Percentiles rank a stretch among this genome's conserved stretches.
Evolutionary conservation across 35 echinoderm and acorn worm genomes (phyloP).

Genomic region (Anneissia japonica): DNA sequence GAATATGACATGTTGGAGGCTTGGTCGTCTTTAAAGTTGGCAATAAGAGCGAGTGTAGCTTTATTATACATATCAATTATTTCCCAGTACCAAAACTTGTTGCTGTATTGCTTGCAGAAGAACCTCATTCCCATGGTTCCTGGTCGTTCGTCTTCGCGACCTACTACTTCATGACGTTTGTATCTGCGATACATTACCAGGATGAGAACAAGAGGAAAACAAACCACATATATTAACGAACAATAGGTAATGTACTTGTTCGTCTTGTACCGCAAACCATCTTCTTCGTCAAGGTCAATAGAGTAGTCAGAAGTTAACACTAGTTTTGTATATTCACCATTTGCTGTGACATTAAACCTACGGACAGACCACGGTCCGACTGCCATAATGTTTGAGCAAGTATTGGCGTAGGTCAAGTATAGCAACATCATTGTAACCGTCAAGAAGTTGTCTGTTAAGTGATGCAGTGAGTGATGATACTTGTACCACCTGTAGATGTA

Average conservation of each 20-base stretch:
- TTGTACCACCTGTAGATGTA: background rate
- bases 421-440: background rate
- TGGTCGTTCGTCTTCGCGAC: too few species aligned
- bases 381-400: background rate
- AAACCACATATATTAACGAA: too few species aligned
- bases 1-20: background rate
- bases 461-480: background rate
- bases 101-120: background rate
- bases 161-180: too few species aligned
- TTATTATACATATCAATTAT: background rate
- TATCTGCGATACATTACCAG: too few species aligned
- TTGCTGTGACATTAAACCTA: background rate
- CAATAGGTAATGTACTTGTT: too few species aligned
- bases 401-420: background rate
- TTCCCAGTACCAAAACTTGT: background rate
- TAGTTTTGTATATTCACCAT: background rate
- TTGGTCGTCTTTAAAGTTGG: background rate
- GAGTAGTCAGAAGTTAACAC: background rate
- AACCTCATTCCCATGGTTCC: background rate
- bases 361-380: background rate
- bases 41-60: background rate
- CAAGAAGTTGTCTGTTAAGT: background rate
- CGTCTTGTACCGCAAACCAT: too few species aligned
- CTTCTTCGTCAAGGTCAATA: background rate
- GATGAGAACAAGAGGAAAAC: too few species aligned